Base-by-base conservation (phyloP, 2,888 invertebrate species). In the Papilio demoleus region DNA sequence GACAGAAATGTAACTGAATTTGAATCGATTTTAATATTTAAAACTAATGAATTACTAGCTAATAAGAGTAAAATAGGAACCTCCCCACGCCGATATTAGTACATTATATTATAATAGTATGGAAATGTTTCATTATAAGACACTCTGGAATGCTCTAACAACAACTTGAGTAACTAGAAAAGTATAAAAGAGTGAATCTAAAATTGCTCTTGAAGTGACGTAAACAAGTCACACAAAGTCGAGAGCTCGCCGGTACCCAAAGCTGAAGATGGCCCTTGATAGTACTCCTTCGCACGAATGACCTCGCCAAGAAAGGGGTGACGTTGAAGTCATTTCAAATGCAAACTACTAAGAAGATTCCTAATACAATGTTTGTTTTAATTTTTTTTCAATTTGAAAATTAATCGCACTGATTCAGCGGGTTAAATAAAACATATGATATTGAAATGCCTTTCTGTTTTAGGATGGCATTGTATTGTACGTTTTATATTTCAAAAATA, bases 191-290 rank as follows among this genome's bases (percentile, higher is more conserved):
- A 65, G 67, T 71, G 67, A 67, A 70, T 67, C 61, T 62, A 66
- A 60, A 66, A 66, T 65, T 63, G 68, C 65, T 65, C 56, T 70
- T 65, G 58, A 67, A 58, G 60, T 22, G 65, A 65, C 60, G 64
- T 64, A 67, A 68, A 74, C 72, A 68, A 76, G 79, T 79, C 74
- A 75, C 75, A 77, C 74, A 74, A 76, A 77, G 77, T 79, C 76
- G 75, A 76, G 78, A 72, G 76, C 76, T 73, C 76, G 75, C 76
- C 73, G 73, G 75, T 76, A 73, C 75, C 74, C 73, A 71, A 73
- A 76, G 76, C 53, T 68, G 65, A 67, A 73, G 75, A 80, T 79
- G 77, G 76, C 73, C 75, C 82, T 83, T 80, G 81, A 82, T 77
- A 76, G 76, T 77, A 71, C 77, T 77, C 80, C 78, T 69, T 69